Percentiles rank a stretch among this genome's conserved stretches.
These are phyloP conservation scores for Cancer borealis DNA, from an alignment of 2,888 invertebrate species.

Conservation along the genomic window DNA sequence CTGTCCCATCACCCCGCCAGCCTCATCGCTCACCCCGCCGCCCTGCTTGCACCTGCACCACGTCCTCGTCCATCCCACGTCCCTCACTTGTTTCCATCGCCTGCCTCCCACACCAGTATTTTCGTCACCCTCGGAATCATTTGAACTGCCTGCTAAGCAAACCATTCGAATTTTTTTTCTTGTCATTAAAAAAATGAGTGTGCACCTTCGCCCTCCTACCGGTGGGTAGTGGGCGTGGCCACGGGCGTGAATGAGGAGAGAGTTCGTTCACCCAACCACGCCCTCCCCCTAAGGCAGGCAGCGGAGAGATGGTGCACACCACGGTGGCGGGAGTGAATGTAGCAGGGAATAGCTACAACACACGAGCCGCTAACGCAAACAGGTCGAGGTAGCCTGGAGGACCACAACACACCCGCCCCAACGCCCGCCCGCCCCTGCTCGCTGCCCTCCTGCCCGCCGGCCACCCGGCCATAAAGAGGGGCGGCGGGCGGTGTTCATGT, in stretches of 20 bases:
- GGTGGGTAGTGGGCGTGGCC: neutral
- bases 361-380: neutral
- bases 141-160: neutral
- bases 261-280: slow-evolving; percentile 20
- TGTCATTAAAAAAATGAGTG: neutral
- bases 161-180: neutral
- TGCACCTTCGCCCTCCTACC: neutral
- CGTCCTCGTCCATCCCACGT: neutral
- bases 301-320: neutral
- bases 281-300: neutral
- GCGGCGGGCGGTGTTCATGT: neutral
- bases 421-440: neutral
- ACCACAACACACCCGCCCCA: neutral
- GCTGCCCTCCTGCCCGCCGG: neutral
- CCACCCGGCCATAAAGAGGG: neutral
- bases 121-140: neutral
- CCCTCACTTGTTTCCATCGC: neutral
- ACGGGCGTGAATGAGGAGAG: slow-evolving; percentile 6
- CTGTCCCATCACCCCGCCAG: neutral
- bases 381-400: neutral
- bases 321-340: neutral
- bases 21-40: neutral
- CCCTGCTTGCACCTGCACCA: neutral
- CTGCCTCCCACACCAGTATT: neutral
- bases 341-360: neutral